Evolutionary conservation across 1,140 invertebrate species (phyloP).

Genomic region (Sesamia nonagrioides): DNA sequence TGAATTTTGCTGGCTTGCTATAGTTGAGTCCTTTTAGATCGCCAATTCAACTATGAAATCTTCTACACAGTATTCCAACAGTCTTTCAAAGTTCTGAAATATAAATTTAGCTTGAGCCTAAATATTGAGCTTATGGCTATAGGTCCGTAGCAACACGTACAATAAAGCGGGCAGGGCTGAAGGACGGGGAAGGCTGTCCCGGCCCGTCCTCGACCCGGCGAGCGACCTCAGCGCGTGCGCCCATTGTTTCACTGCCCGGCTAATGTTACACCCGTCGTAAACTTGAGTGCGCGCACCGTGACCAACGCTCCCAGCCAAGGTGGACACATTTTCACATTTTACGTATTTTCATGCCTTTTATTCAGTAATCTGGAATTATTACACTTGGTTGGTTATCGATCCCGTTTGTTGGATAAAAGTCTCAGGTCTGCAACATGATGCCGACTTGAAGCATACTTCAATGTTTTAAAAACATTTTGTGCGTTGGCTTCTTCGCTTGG

Average conservation of each 20-base stretch:
- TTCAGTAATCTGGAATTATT: slow-evolving; percentile 20
- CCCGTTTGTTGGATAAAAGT: slow-evolving; percentile 2
- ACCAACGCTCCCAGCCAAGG: slow-evolving; percentile 44
- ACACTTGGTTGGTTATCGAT: slow-evolving; percentile 11
- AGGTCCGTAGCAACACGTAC: slow-evolving; percentile 40
- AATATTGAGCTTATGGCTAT: slow-evolving; percentile 23
- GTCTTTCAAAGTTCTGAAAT: slow-evolving; percentile 8
- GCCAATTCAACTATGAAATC: background rate
- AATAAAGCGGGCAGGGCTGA: slow-evolving; percentile 53
- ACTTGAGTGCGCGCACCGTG: slow-evolving; percentile 43
- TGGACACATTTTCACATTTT: slow-evolving; percentile 38
- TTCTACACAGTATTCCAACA: background rate
- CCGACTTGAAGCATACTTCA: background rate
- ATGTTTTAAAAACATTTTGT: slow-evolving; percentile 3
- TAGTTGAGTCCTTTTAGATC: background rate
- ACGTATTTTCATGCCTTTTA: slow-evolving; percentile 36
- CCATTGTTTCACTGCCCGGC: slow-evolving; percentile 68
- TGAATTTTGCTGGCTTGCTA: background rate
- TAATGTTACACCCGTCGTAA: slow-evolving; percentile 62
- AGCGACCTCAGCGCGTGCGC: slow-evolving; percentile 76
- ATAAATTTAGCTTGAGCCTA: background rate
- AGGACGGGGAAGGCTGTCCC: slow-evolving; percentile 68
- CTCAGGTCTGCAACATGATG: background rate
- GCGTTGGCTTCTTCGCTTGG: background rate
- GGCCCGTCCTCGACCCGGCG: slow-evolving; percentile 74